Evolutionary conservation across 2,888 invertebrate genomes (phyloP).

Genomic region (Leucania comma): DNA sequence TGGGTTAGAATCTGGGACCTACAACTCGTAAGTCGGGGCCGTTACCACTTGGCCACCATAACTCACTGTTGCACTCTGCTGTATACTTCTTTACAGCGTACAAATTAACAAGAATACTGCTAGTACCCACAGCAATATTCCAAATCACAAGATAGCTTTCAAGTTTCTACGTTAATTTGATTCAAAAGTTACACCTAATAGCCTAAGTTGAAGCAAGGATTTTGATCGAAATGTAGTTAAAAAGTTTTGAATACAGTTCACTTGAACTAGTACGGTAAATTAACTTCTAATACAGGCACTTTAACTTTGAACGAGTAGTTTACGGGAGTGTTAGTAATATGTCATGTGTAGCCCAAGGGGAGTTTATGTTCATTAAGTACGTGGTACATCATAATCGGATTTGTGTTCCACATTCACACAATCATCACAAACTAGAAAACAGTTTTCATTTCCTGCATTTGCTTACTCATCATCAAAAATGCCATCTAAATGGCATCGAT

Average conservation of each 20-base stretch:
- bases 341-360: not conserved
- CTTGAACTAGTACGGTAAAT: conserved; percentile 45
- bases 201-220: conserved; percentile 33
- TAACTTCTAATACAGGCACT: conserved; percentile 49
- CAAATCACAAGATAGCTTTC: conserved; percentile 15
- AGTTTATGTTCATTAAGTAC: not conserved
- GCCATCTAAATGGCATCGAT: no score
- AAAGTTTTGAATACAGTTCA: conserved; percentile 43
- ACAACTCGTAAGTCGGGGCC: no score
- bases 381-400: not conserved
- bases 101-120: not conserved
- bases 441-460: no score
- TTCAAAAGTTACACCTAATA: conserved; percentile 37
- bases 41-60: no score
- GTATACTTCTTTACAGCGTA: not conserved
- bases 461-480: no score
- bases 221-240: conserved; percentile 53
- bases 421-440: no score
- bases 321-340: conserved; percentile 20
- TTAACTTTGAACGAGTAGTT: conserved; percentile 37
- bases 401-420: not conserved
- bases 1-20: no score
- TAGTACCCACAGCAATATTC: not conserved
- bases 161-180: conserved; percentile 44
- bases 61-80: no score